These are phyloP conservation scores for Dexiosoma caninum DNA, from an alignment of 2,888 invertebrate genomes.

Conservation along the genomic window DNA sequence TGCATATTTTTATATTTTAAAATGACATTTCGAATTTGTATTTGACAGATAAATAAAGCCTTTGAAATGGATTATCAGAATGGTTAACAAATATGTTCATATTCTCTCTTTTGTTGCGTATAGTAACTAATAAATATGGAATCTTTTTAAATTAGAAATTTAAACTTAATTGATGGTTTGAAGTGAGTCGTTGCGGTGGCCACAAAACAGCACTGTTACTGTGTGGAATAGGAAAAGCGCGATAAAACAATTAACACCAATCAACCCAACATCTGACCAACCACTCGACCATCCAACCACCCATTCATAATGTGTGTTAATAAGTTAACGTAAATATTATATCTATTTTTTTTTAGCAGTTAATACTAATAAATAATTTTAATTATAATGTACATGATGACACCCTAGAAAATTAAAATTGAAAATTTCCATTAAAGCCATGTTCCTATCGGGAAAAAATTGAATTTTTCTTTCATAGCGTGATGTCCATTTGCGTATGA, in stretches of 20 bases:
- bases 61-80: no score
- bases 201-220: not conserved
- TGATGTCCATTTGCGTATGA: constrained; percentile 15
- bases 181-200: not conserved
- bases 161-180: no score
- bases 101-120: no score
- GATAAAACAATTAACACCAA: constrained; percentile 62
- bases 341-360: not conserved
- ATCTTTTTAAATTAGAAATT: no score
- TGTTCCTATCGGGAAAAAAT: constrained; percentile 42
- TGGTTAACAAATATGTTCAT: no score
- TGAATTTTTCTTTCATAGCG: not conserved
- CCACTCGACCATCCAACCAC: not conserved
- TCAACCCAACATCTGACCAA: not conserved
- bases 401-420: constrained; percentile 44
- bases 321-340: constrained; percentile 30
- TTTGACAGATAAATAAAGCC: no score
- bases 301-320: constrained; percentile 49
- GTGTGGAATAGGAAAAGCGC: constrained; percentile 1
- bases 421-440: constrained; percentile 26
- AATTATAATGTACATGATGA: constrained; percentile 46
- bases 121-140: no score
- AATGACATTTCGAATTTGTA: no score
- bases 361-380: constrained; percentile 13
- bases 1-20: no score